Evolutionary conservation across 2,888 invertebrate species (phyloP).

Genomic region (Argyresthia albistria): DNA sequence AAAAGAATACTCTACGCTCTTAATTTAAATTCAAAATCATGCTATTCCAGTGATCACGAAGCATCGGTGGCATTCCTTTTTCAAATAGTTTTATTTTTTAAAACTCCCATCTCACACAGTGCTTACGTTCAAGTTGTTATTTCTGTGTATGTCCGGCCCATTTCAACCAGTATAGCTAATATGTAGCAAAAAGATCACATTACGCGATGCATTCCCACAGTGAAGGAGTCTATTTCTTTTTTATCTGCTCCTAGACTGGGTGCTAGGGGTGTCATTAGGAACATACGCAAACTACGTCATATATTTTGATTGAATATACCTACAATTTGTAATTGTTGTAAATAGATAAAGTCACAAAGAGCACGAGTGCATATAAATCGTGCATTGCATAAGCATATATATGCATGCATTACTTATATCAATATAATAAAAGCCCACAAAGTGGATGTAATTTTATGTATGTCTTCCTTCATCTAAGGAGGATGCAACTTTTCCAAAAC

Average conservation of each 20-base stretch:
- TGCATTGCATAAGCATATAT: too few species aligned
- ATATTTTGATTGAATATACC: too few species aligned
- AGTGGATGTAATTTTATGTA: too few species aligned
- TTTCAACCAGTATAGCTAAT: conserved; percentile 25
- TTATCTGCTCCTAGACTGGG: conserved; percentile 20
- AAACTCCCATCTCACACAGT: not conserved
- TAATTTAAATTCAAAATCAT: conserved; percentile 30
- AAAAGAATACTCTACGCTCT: conserved; percentile 11
- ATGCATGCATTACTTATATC: too few species aligned
- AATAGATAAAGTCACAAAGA: too few species aligned
- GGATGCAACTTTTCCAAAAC: too few species aligned
- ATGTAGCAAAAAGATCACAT: conserved; percentile 51
- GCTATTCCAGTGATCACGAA: conserved; percentile 24
- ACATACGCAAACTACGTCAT: not conserved
- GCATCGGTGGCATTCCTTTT: conserved; percentile 11
- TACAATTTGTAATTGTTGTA: too few species aligned
- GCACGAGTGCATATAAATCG: too few species aligned
- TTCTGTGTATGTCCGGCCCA: conserved; percentile 23
- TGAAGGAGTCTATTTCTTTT: conserved; percentile 42
- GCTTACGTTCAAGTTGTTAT: conserved; percentile 9
- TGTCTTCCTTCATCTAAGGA: too few species aligned
- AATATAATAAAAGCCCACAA: too few species aligned
- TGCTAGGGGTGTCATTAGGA: conserved; percentile 15
- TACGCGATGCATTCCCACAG: conserved; percentile 57
- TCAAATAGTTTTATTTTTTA: conserved; percentile 14